Conservation (phyloP, 1,140 invertebrate species). For the Sitophilus oryzae region DNA sequence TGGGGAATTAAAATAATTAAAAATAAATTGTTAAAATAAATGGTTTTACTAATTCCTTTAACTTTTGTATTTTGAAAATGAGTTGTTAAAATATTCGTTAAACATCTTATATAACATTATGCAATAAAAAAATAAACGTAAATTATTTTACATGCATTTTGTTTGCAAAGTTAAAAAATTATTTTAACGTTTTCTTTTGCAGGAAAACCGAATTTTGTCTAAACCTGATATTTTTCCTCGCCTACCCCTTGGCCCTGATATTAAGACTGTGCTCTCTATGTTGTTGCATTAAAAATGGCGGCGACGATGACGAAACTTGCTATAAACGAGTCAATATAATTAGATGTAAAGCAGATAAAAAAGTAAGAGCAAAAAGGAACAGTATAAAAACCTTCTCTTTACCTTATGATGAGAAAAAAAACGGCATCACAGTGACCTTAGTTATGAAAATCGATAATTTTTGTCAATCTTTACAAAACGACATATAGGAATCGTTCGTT, state of each 20-base stretch:
- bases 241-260: slow-evolving; percentile 35
- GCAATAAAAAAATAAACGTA: too few species aligned
- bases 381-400: background rate
- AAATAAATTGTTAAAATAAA: too few species aligned
- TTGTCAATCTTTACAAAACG: too few species aligned
- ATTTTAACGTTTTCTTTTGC: slow-evolving; percentile 12
- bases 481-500: too few species aligned
- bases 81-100: too few species aligned
- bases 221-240: slow-evolving; percentile 41
- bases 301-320: slow-evolving; percentile 20
- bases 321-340: slow-evolving; percentile 31
- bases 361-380: slow-evolving; percentile 8
- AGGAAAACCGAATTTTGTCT: slow-evolving; percentile 38
- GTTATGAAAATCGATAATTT: too few species aligned
- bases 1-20: too few species aligned
- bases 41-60: too few species aligned
- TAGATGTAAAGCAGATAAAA: slow-evolving; percentile 19
- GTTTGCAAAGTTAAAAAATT: slow-evolving; percentile 1
- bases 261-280: slow-evolving; percentile 27
- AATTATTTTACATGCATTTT: background rate
- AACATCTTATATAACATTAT: too few species aligned
- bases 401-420: too few species aligned
- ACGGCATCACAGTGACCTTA: too few species aligned
- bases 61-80: too few species aligned
- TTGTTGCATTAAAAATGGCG: slow-evolving; percentile 27